These are phyloP conservation scores for Trichonephila clavipes DNA, from an alignment of 1,140 invertebrate species.

Conservation along the genomic window DNA sequence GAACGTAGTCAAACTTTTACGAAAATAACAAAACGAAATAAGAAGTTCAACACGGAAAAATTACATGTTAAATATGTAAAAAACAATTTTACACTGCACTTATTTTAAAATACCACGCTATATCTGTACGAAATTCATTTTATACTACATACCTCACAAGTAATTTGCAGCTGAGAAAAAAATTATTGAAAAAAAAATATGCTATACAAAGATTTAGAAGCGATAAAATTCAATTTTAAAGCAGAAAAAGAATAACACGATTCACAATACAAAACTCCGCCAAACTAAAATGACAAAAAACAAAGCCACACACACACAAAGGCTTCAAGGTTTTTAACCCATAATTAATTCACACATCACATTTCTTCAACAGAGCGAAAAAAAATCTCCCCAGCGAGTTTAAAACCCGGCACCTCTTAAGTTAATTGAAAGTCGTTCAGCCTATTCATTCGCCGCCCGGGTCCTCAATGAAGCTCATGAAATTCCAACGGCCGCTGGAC, in stretches of 20 bases:
- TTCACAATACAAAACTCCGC: background rate
- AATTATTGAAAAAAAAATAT: too few species aligned
- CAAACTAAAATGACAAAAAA: background rate
- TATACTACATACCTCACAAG: too few species aligned
- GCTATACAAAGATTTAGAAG: too few species aligned
- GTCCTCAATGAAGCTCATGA: background rate
- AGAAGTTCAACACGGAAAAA: too few species aligned
- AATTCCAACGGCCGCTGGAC: background rate
- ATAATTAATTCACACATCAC: conserved; percentile 25
- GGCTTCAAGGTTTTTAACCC: background rate
- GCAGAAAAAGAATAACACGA: background rate
- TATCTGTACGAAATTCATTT: too few species aligned
- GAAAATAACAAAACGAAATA: too few species aligned
- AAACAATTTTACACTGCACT: too few species aligned
- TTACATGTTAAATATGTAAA: too few species aligned
- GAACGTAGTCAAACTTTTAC: too few species aligned
- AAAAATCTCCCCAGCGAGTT: background rate
- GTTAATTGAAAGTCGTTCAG: conserved; percentile 31
- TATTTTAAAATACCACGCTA: too few species aligned
- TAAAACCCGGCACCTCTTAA: background rate
- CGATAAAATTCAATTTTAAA: background rate
- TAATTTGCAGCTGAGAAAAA: too few species aligned
- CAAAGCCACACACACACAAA: background rate
- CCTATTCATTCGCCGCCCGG: background rate
- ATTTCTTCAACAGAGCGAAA: background rate